Base-by-base conservation (phyloP, 30 jellyfish, hydroid and myxozoan genomes). In the Hydractinia echinata region DNA sequence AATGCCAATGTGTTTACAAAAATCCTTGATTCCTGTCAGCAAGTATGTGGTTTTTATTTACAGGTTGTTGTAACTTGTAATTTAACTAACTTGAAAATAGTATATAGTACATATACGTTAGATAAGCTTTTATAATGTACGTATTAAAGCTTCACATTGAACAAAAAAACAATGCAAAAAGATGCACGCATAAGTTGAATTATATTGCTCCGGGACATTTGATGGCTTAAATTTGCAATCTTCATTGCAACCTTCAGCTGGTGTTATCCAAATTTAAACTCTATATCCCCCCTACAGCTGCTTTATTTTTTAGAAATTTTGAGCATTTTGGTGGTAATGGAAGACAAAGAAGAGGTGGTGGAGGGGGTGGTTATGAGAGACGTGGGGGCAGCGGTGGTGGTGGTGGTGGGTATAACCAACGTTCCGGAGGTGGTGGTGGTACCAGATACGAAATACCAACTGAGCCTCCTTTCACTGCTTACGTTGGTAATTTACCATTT, bases 401-500 rank as follows among this genome's bases (percentile, higher is more conserved):
- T 14, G 94, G 95, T 5, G 95, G 81, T 20, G 85, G 95, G 86
- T 51, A 44, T 58, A 58, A 76, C 79, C 55, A 73, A 60, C 89
- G 96, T 14, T 89, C 95, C 11, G 94, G 97, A 4, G 96, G 97
- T 8, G 95, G 88, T 10, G 88, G 88, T 14, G 90, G 95, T 5
- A 86, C 69, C n/a, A 64, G 84, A 66, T 62, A 54, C 50, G 82
- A 79, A 68, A 58, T 88, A 6, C 99, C 99, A 21, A 72, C 78
- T 8, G 99, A 94, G 67, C 91, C 95, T 1, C 99, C 99, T 4
- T 94, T 54, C 74, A 86, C 94, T 64, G 99, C 99, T 18, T 94
- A 76, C 85, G 99, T 94, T 50, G 99, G 99, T 44, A 94, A 94
- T 73, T 88, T 94, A 18, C 99, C 99, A 13, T 88, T 53, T 84